Evolutionary conservation across 2,797 vertebrate genomes (phyloP).

Genomic region (Hyperoplus immaculatus): DNA sequence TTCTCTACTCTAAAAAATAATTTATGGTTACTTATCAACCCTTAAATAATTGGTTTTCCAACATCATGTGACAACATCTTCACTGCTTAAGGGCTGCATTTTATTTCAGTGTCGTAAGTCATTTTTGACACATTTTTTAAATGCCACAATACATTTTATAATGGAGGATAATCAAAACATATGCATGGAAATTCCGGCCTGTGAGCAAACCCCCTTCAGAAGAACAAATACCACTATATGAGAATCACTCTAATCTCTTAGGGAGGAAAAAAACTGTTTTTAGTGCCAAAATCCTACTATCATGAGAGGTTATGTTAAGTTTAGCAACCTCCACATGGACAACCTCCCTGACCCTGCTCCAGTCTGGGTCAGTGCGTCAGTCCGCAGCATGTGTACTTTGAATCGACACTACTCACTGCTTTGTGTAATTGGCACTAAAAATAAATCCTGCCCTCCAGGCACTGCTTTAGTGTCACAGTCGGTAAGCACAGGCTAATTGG

Average conservation of each 20-base stretch:
- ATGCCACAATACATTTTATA: neutral
- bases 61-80: neutral
- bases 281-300: conserved; percentile 26
- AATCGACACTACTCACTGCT: conserved; percentile 51
- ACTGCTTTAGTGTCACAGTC: conserved; percentile 32
- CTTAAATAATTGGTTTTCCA: neutral
- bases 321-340: conserved; percentile 14
- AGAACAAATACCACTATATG: neutral
- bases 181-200: neutral
- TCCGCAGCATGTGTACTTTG: conserved; percentile 46
- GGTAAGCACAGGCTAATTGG: conserved; percentile 49
- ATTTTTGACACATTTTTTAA: neutral
- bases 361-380: conserved; percentile 24
- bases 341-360: conserved; percentile 25
- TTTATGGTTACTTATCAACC: neutral
- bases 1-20: neutral
- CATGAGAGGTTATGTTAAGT: conserved; percentile 14
- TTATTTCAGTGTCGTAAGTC: neutral
- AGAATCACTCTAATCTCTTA: conserved; percentile 1
- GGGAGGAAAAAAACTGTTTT: conserved; percentile 21
- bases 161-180: neutral
- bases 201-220: neutral
- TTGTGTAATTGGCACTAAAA: conserved; percentile 63
- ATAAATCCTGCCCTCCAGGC: conserved; percentile 58
- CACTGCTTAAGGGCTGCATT: neutral